Percentiles rank a stretch among this genome's conserved stretches.
These are phyloP conservation scores for Synanthedon vespiformis DNA, from an alignment of 2,888 invertebrate species.

Conservation along the genomic window DNA sequence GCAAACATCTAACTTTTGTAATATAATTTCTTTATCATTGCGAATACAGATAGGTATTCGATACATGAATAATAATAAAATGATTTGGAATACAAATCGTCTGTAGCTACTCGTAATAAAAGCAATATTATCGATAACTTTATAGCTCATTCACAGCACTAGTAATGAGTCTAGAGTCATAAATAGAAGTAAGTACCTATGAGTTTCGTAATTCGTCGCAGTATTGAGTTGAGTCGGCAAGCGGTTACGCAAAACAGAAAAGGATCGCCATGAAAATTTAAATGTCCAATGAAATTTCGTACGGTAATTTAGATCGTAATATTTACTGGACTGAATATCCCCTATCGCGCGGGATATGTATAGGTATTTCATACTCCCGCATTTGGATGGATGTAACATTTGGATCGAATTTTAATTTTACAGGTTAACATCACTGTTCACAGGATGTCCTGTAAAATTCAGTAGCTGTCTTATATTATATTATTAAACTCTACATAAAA, in stretches of 20 bases:
- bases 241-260: conserved; percentile 23
- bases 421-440: too few species aligned
- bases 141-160: conserved; percentile 4
- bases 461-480: too few species aligned
- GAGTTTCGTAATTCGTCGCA: conserved; percentile 28
- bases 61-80: not conserved
- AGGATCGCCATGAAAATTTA: conserved; percentile 19
- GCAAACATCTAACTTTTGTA: not conserved
- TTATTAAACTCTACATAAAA: too few species aligned
- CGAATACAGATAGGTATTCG: not conserved
- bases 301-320: too few species aligned
- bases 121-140: conserved; percentile 7
- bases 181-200: conserved; percentile 21
- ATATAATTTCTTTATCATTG: not conserved
- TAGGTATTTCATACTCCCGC: too few species aligned
- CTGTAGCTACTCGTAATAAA: conserved; percentile 1
- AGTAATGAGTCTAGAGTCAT: conserved; percentile 10
- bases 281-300: not conserved
- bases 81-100: conserved; percentile 1
- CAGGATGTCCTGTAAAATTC: too few species aligned
- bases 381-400: too few species aligned
- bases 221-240: conserved; percentile 11
- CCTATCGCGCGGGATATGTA: too few species aligned
- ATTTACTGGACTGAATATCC: too few species aligned
- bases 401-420: too few species aligned